Base-by-base conservation (phyloP, 2,113 vertebrate species). In the Emydura subglobosa region DNA sequence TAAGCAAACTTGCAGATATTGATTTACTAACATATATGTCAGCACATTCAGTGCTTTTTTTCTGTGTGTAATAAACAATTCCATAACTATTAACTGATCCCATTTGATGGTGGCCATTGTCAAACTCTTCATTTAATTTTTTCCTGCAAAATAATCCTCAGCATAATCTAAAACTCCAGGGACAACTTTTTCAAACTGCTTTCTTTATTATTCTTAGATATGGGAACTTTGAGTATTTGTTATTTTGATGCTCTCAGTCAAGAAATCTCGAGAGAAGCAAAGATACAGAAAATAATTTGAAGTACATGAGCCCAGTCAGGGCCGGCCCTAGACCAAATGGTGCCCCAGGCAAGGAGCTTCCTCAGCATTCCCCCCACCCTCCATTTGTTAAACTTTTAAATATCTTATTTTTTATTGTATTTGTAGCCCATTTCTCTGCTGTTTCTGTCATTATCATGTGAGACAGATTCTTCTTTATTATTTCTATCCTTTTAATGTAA, bases 161-260 rank as follows among this genome's bases (percentile, higher is more conserved):
- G 24, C 2, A 9, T 7, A 68, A 25, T 79, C 92, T 90, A 5
- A 88, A 89, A 7, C 31, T 54, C 11, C 74, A 31, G 4, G 7
- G 17, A 90, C 24, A 87, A 3, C 9, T 34, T 59, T 1, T 49
- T 90, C 72, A 78, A 68, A 80, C 49, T 34, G 51, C 83, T 96
- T 93, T 16, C 78, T 94, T 85, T 55, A 47, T 51, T 53, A 74
- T 78, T 72, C 44, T 93, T 72, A 65, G 50, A 68, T 83, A 87
- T 78, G 49, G n/a, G 90, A 82, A 91, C 68, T 89, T 76, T 53
- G 80, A 79, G 96, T 96, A n/a, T 31, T 89, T 74, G 8, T 94
- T 91, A 68, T 90, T 95, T 93, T 87, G 17, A 47, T 93, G 76
- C 87, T 85, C 91, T 92, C 49, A 91, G 91, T 83, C 86, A 95